Conservation (phyloP, 1,140 invertebrate species). For the Caenorhabditis inopinata region DNA sequence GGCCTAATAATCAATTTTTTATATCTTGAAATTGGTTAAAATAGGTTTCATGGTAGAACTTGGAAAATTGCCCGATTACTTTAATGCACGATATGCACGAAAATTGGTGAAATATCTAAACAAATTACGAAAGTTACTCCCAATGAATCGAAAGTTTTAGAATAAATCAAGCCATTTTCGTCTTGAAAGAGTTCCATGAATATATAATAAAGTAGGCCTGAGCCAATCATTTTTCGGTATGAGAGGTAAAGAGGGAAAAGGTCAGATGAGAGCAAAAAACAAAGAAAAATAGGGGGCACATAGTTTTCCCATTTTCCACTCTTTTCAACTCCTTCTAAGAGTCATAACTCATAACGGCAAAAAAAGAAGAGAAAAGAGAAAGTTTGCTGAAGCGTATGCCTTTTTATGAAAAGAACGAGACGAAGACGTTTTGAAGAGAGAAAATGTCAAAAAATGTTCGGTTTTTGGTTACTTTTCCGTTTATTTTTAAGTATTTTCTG, state of each 20-base stretch:
- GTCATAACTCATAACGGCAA: conserved; percentile 31
- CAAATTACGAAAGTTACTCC: no score
- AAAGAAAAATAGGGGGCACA: conserved; percentile 10
- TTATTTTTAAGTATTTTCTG: conserved; percentile 6
- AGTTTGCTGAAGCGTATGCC: conserved; percentile 21
- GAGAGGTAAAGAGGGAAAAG: not conserved
- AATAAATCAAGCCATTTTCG: no score
- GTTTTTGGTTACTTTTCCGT: conserved; percentile 4
- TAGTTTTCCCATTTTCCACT: not conserved
- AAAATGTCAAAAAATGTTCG: conserved; percentile 29
- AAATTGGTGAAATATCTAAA: no score
- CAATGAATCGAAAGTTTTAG: no score
- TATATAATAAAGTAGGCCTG: not conserved
- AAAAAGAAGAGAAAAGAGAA: not conserved
- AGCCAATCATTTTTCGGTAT: not conserved
- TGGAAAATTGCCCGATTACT: no score
- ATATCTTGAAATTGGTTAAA: no score
- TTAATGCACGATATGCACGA: no score
- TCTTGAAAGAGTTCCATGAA: not conserved
- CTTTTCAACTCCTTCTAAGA: not conserved
- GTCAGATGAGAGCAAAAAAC: conserved; percentile 15
- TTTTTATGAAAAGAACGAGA: not conserved
- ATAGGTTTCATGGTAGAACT: no score
- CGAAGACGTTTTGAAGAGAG: conserved; percentile 17
- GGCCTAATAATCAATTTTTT: no score